These are phyloP conservation scores for Actinia tenebrosa DNA, from an alignment of 64 coral and sea anemone species.

Conservation along the genomic window DNA sequence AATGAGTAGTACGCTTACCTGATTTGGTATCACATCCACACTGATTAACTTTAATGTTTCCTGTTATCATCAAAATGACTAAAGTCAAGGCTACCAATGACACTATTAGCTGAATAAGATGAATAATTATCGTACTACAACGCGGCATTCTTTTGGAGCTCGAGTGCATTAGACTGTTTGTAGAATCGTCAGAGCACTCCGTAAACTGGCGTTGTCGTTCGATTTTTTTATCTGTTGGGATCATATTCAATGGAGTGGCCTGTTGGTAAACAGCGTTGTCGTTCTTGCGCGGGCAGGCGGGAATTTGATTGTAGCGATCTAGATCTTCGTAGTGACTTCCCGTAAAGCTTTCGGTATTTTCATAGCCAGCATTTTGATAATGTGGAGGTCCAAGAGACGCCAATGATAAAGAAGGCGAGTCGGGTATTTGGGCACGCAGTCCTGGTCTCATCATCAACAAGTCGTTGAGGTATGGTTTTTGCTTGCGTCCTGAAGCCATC, in stretches of 20 bases:
- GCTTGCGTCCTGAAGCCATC: conserved; percentile 16
- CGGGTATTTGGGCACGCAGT: conserved; percentile 12
- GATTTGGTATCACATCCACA: neutral
- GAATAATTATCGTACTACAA: neutral
- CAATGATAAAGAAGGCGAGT: neutral
- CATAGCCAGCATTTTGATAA: conserved; percentile 3
- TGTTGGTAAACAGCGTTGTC: neutral
- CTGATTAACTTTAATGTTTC: neutral
- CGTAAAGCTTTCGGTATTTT: neutral
- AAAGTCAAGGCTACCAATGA: neutral
- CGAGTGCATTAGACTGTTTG: neutral
- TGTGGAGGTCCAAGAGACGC: neutral
- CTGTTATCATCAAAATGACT: neutral
- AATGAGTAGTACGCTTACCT: neutral
- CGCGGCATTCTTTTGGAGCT: neutral
- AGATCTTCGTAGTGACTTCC: neutral
- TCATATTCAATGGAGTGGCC: neutral
- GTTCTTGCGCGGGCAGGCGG: neutral
- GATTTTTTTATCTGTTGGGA: neutral
- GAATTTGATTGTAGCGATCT: neutral
- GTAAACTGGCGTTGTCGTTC: neutral
- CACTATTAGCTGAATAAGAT: neutral
- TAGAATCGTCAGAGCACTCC: neutral
- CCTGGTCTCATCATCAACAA: conserved; percentile 11
- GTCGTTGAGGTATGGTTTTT: neutral